Conservation (phyloP, 2,888 invertebrate species). For the Rotaria magnacalcarata region DNA sequence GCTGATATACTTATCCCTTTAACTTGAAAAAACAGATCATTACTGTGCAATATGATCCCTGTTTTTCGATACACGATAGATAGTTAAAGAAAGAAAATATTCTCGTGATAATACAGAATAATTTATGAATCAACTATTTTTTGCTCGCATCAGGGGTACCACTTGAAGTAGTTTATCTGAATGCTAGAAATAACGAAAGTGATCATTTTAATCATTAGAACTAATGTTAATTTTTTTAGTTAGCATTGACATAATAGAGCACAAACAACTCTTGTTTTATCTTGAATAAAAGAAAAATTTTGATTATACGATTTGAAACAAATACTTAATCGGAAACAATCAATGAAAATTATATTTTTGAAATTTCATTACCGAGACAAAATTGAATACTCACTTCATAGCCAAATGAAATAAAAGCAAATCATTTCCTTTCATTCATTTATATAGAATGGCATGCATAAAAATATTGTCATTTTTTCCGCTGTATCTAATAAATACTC, state of each 20-base stretch:
- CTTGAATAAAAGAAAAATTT: too few relatives aligned
- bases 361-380: background rate
- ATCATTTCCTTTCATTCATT: background rate
- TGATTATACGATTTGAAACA: too few relatives aligned
- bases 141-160: background rate
- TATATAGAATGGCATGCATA: background rate
- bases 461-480: background rate
- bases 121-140: background rate
- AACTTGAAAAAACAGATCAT: background rate
- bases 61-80: background rate
- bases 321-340: too few relatives aligned
- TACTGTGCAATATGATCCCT: background rate
- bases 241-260: too few relatives aligned
- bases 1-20: background rate
- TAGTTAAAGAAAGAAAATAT: background rate
- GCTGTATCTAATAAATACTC: background rate
- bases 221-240: background rate
- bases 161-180: background rate
- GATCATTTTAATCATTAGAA: background rate
- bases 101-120: background rate
- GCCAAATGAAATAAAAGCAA: background rate
- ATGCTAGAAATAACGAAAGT: background rate
- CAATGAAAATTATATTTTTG: too few relatives aligned
- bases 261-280: too few relatives aligned
- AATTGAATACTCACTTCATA: background rate